Evolutionary conservation across 2,888 invertebrate genomes (phyloP).

Genomic region (Pogonocherus hispidulus): DNA sequence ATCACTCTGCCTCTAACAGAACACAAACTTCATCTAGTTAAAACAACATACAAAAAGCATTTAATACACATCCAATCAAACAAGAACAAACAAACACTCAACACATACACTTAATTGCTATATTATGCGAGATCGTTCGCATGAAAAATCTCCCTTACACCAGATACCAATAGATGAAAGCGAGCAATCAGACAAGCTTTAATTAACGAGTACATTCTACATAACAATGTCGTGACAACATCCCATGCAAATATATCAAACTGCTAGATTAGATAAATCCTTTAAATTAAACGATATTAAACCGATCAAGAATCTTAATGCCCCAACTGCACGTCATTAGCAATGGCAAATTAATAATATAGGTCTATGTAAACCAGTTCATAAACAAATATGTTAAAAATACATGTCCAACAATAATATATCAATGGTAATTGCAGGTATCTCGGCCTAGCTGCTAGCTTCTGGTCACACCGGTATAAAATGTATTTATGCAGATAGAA

Average conservation of each 20-base stretch:
- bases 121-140: neutral
- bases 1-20: no score
- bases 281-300: constrained; percentile 32
- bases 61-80: neutral
- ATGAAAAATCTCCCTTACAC: neutral
- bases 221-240: constrained; percentile 42
- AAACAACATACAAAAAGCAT: no score
- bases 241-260: constrained; percentile 39
- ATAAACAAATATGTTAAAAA: constrained; percentile 50
- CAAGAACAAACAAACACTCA: neutral
- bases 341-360: constrained; percentile 23
- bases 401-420: constrained; percentile 51
- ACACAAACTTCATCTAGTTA: no score
- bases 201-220: constrained; percentile 30
- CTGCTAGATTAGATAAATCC: constrained; percentile 36
- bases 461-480: constrained; percentile 50
- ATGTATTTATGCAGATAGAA: constrained; percentile 47
- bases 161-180: constrained; percentile 8
- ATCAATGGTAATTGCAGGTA: constrained; percentile 53
- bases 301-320: constrained; percentile 31
- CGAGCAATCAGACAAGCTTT: neutral
- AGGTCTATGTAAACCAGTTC: constrained; percentile 43
- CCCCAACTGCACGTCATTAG: constrained; percentile 31
- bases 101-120: neutral
- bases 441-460: constrained; percentile 40